A percentile compares a stretch with the other conserved stretches of the same genome.
Evolutionary conservation across 2,797 vertebrate species (phyloP).

Genomic region (Pangasius krempfi): DNA sequence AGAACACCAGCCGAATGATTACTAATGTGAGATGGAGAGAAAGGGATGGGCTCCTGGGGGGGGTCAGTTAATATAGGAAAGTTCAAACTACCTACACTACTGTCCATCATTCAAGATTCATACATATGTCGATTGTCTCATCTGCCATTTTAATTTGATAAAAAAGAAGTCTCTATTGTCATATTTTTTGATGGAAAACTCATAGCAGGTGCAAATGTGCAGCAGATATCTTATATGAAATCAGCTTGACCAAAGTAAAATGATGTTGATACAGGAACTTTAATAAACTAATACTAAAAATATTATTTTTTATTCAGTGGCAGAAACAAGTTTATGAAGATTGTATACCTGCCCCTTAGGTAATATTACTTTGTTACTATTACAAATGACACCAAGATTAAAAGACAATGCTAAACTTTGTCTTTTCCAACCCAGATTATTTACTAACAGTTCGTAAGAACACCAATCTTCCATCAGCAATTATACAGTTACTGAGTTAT

Average conservation of each 20-base stretch:
- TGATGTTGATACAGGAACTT: neutral
- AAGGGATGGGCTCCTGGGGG: neutral
- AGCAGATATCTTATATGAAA: neutral
- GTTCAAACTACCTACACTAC: neutral
- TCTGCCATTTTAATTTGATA: neutral
- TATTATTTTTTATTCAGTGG: neutral
- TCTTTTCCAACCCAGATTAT: neutral
- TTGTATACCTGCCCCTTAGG: too few relatives aligned
- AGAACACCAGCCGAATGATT: neutral
- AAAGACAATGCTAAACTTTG: neutral
- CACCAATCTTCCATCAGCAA: neutral
- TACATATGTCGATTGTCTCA: neutral
- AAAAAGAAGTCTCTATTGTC: neutral
- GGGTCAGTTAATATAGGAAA: neutral
- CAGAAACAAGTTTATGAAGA: neutral
- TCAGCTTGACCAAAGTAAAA: neutral
- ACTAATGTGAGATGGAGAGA: neutral
- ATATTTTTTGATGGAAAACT: neutral
- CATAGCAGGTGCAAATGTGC: neutral
- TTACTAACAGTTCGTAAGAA: neutral
- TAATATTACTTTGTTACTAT: neutral
- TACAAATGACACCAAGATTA: neutral
- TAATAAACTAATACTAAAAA: neutral
- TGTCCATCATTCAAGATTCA: neutral
- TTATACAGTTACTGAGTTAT: neutral